Base-by-base conservation (phyloP, 2,888 invertebrate genomes). In the Cryptocephalus moraei region DNA sequence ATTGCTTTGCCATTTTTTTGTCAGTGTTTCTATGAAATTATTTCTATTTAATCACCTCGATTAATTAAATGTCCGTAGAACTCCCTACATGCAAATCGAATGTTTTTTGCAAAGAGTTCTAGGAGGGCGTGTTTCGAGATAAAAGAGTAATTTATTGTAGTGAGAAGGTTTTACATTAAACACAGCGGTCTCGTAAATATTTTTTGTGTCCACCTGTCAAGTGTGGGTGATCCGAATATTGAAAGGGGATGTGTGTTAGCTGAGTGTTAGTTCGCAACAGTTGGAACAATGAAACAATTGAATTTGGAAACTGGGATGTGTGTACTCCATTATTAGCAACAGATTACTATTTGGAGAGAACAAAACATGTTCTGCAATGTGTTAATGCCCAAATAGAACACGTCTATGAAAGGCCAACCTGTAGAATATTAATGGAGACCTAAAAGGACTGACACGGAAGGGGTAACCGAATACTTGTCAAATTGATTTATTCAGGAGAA, bases 281-380 rank as follows among this genome's bases (percentile, higher is more conserved):
- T 63, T 56, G 54, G 61, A 55, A 65, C 63, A 66, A 65, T 65
- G 56, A 58, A 58, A 65, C 66, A 66, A 68, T 67, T 63, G 64
- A 64, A 65, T 67, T 64, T 63, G 60, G 32, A 59, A 56, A 57
- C 60, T 61, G 59, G 59, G 58, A 63, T 64, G 62, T 62, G 64
- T 65, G 62, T 62, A 59, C 56, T 64, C 60, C 63, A 67, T 67
- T 68, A 68, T 60, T 56, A 56, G 58, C 56, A 61, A 65, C 63
- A 63, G 65, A 67, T 66, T 68, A 62, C 62, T 63, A 60, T 64
- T 62, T 62, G 62, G 55, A 62, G 60, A 60, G 63, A 61, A 67
- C 67, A 68, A 69, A 69, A 67, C 66, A 64, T 63, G 62, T 64
- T 64, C 64, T 61, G 59, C 58, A 62, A 63, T 60, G 63, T 63